These are phyloP conservation scores for Lytechinus variegatus DNA, from an alignment of 35 echinoderm and acorn worm species.

Conservation along the genomic window DNA sequence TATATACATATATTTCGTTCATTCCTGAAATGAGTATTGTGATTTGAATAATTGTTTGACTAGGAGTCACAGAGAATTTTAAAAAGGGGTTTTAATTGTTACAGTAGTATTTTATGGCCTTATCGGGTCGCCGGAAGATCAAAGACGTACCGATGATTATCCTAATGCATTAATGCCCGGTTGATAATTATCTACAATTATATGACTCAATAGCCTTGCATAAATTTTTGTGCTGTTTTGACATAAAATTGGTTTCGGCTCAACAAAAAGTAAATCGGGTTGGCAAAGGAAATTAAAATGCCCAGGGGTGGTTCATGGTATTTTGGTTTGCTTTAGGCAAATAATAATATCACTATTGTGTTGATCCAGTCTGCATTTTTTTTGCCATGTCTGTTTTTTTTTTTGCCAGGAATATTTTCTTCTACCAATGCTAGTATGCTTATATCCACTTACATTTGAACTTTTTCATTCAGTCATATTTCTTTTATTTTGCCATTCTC, in stretches of 20 bases:
- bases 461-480: neutral
- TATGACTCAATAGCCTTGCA: constrained; percentile 12
- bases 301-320: neutral
- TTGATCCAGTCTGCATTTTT: neutral
- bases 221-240: neutral
- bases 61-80: no score
- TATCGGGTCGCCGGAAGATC: neutral
- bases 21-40: no score
- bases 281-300: neutral
- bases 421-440: no score
- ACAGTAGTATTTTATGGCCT: neutral
- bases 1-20: no score
- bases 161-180: neutral
- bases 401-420: neutral
- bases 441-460: neutral
- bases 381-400: neutral
- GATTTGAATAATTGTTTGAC: no score
- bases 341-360: neutral
- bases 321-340: neutral
- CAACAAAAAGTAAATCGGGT: neutral
- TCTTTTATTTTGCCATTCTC: neutral
- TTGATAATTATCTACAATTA: constrained; percentile 15
- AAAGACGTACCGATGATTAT: neutral
- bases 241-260: neutral
- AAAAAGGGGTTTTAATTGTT: neutral